Conservation (phyloP, 2,113 vertebrate genomes). For the Entelurus aequoreus region DNA sequence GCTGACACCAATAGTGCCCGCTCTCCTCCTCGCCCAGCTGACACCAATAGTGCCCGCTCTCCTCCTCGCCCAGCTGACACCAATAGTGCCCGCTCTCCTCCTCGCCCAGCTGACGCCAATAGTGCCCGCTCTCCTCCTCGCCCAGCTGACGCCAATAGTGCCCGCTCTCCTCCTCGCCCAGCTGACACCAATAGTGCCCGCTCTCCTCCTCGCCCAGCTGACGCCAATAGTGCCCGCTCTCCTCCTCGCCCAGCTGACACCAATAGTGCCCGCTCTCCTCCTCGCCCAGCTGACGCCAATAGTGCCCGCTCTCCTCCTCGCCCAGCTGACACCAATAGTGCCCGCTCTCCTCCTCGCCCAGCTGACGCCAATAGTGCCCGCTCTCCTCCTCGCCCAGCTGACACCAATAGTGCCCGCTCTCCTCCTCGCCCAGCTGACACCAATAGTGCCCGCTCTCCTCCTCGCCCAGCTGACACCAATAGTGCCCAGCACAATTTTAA, state of each 20-base stretch:
- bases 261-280: no score
- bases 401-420: no score
- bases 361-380: conserved; percentile 78
- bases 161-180: conserved; percentile 81
- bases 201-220: conserved; percentile 75
- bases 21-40: conserved; percentile 81
- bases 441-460: conserved; percentile 79
- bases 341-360: conserved; percentile 75
- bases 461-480: no score
- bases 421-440: conserved; percentile 75
- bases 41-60: no score
- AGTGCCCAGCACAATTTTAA: no score
- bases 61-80: conserved; percentile 75
- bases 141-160: conserved; percentile 76
- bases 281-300: conserved; percentile 77
- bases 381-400: conserved; percentile 81
- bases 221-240: conserved; percentile 80
- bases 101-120: no score
- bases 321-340: no score
- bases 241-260: no score
- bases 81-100: conserved; percentile 79
- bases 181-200: no score
- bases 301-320: conserved; percentile 79
- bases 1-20: conserved; percentile 78
- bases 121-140: no score